Conservation (phyloP, 2,113 vertebrate species). For the Puffinus mauretanicus region DNA sequence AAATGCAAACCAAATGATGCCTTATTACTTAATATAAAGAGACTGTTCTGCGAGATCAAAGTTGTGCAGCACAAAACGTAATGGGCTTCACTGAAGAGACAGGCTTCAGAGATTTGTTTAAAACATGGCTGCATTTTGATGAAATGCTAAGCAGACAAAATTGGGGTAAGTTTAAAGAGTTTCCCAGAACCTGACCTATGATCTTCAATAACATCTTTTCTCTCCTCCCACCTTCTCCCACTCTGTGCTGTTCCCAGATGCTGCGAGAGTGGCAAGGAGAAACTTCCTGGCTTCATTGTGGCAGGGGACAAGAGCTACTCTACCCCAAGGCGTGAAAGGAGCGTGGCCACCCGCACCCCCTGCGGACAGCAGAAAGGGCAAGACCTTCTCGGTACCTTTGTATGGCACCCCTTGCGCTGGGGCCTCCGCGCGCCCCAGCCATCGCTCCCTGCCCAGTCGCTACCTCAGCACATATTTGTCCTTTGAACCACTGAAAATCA, state of each 20-base stretch:
- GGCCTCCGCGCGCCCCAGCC: accelerated
- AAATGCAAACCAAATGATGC: slow-evolving; percentile 67
- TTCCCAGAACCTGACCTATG: not conserved
- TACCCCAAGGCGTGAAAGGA: accelerated
- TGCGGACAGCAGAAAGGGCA: accelerated
- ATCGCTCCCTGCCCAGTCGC: accelerated
- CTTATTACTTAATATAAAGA: slow-evolving; percentile 66
- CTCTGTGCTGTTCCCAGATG: not conserved
- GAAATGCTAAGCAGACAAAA: slow-evolving; percentile 48
- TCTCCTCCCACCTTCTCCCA: not conserved
- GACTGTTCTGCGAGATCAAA: slow-evolving; percentile 57
- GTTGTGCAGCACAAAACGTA: slow-evolving; percentile 17
- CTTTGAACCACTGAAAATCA: not conserved
- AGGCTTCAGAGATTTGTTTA: slow-evolving; percentile 19
- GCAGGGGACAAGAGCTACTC: not conserved
- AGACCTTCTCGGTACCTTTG: not conserved
- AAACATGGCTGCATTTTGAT: slow-evolving; percentile 10
- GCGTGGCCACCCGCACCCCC: accelerated
- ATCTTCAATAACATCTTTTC: not conserved
- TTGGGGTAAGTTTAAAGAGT: not conserved
- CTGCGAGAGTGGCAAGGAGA: not conserved
- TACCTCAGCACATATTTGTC: not conserved
- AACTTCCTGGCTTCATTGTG: accelerated
- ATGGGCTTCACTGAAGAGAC: slow-evolving; percentile 12
- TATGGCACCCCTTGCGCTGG: accelerated